Evolutionary conservation across 2,888 invertebrate species (phyloP).

Genomic region (Hypolimnas misippus): DNA sequence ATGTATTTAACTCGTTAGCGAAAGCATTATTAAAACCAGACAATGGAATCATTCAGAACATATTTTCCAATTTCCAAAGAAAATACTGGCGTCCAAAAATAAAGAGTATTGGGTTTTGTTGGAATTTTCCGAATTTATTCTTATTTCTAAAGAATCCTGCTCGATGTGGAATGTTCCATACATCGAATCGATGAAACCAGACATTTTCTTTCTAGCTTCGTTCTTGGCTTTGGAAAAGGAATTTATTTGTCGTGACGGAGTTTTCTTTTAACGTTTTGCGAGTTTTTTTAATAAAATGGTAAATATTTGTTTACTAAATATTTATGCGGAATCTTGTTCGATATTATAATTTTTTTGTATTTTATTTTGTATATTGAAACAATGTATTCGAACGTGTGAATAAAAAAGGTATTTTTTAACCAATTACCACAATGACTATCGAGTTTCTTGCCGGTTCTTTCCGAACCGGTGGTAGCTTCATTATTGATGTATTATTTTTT

Average conservation of each 20-base stretch:
- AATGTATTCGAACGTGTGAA: too few species aligned
- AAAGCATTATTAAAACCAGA: not conserved
- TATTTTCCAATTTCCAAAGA: not conserved
- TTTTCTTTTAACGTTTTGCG: not conserved
- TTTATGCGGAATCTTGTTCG: not conserved
- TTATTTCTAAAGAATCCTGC: slow-evolving; percentile 6
- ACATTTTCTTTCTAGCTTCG: not conserved
- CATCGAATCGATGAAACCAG: slow-evolving; percentile 1
- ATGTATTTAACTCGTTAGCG: not conserved
- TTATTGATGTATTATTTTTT: too few species aligned
- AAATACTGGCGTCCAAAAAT: not conserved
- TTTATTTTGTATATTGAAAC: too few species aligned
- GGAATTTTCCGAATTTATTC: slow-evolving; percentile 4
- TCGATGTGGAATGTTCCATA: not conserved
- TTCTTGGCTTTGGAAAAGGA: not conserved
- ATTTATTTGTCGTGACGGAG: not conserved
- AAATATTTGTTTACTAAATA: not conserved
- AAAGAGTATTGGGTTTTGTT: not conserved
- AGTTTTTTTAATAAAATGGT: not conserved
- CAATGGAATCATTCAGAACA: not conserved
- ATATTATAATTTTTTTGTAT: not conserved
- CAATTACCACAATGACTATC: too few species aligned
- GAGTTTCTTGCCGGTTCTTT: too few species aligned
- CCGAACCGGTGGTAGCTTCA: too few species aligned
- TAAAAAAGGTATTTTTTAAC: too few species aligned